Conservation (phyloP, 2,797 vertebrate species). For the Peromyscus attwateri region DNA sequence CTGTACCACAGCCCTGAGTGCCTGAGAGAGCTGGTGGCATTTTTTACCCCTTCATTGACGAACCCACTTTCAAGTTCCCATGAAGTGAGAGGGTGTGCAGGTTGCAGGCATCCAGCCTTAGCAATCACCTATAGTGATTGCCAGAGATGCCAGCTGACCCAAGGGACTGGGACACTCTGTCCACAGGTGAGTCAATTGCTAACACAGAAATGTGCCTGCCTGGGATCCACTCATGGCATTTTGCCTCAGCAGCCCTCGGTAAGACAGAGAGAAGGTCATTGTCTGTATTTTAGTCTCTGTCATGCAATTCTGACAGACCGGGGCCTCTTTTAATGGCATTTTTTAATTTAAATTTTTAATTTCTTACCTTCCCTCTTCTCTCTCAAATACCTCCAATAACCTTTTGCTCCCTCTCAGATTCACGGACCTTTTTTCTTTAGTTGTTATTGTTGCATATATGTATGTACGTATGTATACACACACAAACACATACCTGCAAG, state of each 20-base stretch:
- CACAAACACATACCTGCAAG: neutral
- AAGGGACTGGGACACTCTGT: rapidly evolving
- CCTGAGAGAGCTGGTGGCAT: rapidly evolving
- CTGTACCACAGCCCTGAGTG: neutral
- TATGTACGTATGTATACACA: too few relatives aligned
- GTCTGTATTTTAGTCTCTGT: neutral
- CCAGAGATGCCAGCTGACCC: neutral
- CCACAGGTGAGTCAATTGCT: neutral
- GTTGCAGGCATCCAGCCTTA: too few relatives aligned
- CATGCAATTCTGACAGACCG: neutral
- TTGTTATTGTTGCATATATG: neutral
- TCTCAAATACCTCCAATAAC: neutral
- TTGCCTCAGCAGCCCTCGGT: neutral
- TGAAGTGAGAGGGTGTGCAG: too few relatives aligned
- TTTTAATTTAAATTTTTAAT: neutral
- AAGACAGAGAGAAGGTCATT: too few relatives aligned
- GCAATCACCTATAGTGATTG: too few relatives aligned
- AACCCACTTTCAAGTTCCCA: too few relatives aligned
- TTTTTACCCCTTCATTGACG: rapidly evolving
- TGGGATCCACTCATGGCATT: neutral
- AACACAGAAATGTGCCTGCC: neutral
- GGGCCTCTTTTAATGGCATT: neutral
- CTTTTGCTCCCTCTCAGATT: neutral
- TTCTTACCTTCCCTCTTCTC: neutral
- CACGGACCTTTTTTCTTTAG: neutral